Evolutionary conservation across 2,888 invertebrate genomes (phyloP), one percentile per base, ranked within the genome.

Genomic region (Athetis lepigone): DNA sequence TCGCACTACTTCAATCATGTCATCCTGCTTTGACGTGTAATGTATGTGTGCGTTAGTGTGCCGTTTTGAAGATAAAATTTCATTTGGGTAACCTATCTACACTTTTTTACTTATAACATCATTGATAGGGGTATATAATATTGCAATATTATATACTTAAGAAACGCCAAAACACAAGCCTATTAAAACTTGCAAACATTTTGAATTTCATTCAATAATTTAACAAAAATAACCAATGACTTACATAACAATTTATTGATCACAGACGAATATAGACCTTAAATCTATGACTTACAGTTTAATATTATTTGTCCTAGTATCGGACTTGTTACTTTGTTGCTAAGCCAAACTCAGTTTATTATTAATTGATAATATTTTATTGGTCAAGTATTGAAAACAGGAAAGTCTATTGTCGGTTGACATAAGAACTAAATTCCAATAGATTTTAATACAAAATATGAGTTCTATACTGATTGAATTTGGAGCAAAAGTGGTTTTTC

Each of bases 261-360:
- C 82, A 81, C 81, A 81, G 82, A 75, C 65, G 49, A 80, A 67
- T 69, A 67, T 63, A 77, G 36, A 71, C 51, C 70, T 80, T 82
- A 81, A 19, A 2, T n/a, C 59, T 79, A 77, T 4, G 23, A 43
- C 46, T 64, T 72, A 70, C 13, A 67, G 49, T 70, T 69, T 45
- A 70, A 29, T 70, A 46, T 80, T 65, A 70, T 52, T 57, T 66
- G 61, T 49, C 77, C 50, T 42, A 18, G 18, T 54, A 43, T 16
- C 23, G 42, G 54, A 67, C 64, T 43, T 59, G 19, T 46, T 47
- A 40, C 13, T 23, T 50, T 52, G n/a, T 43, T 39, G 54, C 6
- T 52, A 59, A 29, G 21, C 19, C 19, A 60, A 55, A 21, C 39
- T 42, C 13, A 23, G 13, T 36, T 23, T 13, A 27, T 37, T 70